Conservation (phyloP, 2,797 vertebrate genomes). For the Masticophis lateralis region DNA sequence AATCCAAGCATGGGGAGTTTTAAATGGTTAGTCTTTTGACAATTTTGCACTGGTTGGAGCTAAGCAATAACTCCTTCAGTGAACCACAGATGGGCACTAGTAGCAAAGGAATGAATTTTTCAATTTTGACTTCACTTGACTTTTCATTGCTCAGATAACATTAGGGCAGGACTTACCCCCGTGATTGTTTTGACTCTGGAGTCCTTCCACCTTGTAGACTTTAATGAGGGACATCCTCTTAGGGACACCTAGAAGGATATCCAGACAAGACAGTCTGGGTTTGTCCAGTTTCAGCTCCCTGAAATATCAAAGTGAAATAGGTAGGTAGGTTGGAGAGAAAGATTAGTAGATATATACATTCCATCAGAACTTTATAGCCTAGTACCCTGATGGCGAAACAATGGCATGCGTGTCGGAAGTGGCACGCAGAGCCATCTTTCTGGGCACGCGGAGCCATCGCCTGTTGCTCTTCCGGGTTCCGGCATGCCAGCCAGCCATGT, state of each 20-base stretch:
- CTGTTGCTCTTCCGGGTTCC: too few species aligned
- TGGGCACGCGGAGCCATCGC: too few species aligned
- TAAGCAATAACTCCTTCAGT: background rate
- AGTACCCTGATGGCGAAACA: too few species aligned
- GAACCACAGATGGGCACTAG: background rate
- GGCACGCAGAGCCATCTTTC: too few species aligned
- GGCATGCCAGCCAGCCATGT: too few species aligned
- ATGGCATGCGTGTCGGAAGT: too few species aligned
- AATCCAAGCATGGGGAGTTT: background rate
- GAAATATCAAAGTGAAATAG: constrained; percentile 16
- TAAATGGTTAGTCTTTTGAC: background rate
- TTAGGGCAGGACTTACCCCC: constrained; percentile 67
- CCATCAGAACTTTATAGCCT: background rate
- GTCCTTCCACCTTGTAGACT: constrained; percentile 77
- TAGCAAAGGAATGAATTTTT: background rate
- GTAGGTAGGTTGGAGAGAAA: background rate
- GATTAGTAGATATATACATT: background rate
- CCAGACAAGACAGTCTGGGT: constrained; percentile 82
- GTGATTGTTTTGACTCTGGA: constrained; percentile 75
- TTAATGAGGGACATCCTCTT: constrained; percentile 82
- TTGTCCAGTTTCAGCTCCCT: constrained; percentile 86
- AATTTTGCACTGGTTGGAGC: background rate
- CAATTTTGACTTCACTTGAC: background rate
- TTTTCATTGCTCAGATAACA: background rate
- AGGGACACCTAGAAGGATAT: constrained; percentile 82